Base-by-base conservation (phyloP, 2,888 invertebrate genomes). In the Desoria tigrina region DNA sequence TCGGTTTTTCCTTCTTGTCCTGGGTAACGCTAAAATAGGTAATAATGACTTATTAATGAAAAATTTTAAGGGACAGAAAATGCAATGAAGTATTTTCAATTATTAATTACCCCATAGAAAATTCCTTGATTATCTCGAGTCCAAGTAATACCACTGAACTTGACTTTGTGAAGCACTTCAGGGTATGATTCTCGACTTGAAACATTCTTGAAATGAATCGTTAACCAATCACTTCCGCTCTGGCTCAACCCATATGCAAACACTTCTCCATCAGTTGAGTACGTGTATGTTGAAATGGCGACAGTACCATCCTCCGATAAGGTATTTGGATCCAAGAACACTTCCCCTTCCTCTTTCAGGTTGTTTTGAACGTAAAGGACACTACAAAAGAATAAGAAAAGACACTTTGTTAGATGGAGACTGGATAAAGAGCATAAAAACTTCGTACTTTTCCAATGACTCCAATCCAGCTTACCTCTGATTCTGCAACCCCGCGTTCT, bases 221-320 rank as follows among this genome's bases (percentile, higher is more conserved):
- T 92, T 74, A 89, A 87, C 98, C 98, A 98, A 80, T 99, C 98
- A 1, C 96, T 96, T 0, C 98, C 98, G 80, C 92, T 93, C 68
- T 87, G 86, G 74, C 94, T 94, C 1, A 98, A 83, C 0, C 91
- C 94, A 82, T 96, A 98, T 0, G 96, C 96, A 82, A 92, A 89
- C 27, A 87, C 87, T 77, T 86, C 84, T n/a, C 96, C 96, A 83
- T 98, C 90, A 77, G 96, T 90, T 1, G 95, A 93, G 82, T 94
- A 95, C 37, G 87, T 83, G 54, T 86, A 87, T 69, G 86, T 85
- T 0, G 87, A 85, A 59, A 95, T 82, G 2, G 93, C 88, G 59
- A 93, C 84, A 1, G 94, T 94, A 45, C 94, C 95, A 83, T 99
- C 97, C 14, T 88, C 87, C 0, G 96, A 94, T 55, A 97, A 81